Conservation (phyloP, 2,113 vertebrate genomes). For the Camelus bactrianus region DNA sequence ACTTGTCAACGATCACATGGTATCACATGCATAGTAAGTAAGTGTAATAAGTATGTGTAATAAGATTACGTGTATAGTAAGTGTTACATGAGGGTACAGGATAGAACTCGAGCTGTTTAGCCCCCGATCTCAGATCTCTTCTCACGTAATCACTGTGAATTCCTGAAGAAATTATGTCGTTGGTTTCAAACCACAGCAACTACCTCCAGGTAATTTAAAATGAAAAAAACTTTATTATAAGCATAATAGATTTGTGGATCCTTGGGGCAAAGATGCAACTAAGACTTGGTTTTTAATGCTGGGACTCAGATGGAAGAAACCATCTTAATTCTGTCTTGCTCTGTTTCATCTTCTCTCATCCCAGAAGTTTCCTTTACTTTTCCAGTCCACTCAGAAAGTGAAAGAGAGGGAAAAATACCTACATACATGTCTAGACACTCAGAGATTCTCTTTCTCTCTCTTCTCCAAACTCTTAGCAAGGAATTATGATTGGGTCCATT, state of each 20-base stretch:
- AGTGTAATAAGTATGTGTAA: not conserved
- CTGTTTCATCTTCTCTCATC: not conserved
- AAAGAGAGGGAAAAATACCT: not conserved
- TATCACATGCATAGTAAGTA: too few relatives aligned
- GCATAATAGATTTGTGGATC: not conserved
- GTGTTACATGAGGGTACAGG: rapidly evolving
- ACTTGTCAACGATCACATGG: not conserved
- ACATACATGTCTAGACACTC: not conserved
- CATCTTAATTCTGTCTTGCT: not conserved
- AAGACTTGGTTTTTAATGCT: not conserved
- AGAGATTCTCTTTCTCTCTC: not conserved
- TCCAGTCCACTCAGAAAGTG: not conserved
- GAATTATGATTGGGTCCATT: not conserved
- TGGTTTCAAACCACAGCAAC: not conserved
- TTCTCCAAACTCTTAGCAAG: not conserved
- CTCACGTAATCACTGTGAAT: not conserved
- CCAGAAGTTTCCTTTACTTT: not conserved
- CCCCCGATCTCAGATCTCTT: not conserved
- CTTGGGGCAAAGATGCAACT: not conserved
- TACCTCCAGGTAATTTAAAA: not conserved
- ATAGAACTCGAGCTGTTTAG: rapidly evolving
- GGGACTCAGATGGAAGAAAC: not conserved
- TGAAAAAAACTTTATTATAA: not conserved
- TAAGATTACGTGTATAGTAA: not conserved
- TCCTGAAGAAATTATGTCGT: not conserved